These are phyloP conservation scores for Drosophila setosimentum DNA, from an alignment of 2,888 invertebrate genomes.

Conservation along the genomic window DNA sequence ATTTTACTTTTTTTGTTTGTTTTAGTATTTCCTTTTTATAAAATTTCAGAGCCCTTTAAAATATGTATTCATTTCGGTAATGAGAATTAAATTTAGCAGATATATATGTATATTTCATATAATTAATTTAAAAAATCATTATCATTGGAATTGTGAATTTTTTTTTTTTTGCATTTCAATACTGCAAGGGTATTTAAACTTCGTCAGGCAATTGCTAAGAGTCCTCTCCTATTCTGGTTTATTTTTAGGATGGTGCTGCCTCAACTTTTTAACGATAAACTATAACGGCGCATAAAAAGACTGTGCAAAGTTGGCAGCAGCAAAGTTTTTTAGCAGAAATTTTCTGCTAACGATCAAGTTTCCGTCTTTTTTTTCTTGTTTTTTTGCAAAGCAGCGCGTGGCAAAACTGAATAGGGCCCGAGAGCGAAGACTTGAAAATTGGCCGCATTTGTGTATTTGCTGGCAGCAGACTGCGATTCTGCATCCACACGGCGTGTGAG, in stretches of 20 bases:
- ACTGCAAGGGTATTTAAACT: constrained; percentile 3
- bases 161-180: neutral
- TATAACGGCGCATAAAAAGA: constrained; percentile 76
- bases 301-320: constrained; percentile 61
- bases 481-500: constrained; percentile 54
- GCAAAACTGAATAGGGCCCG: constrained; percentile 35
- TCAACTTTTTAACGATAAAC: constrained; percentile 74
- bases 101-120: neutral
- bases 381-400: constrained; percentile 35
- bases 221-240: constrained; percentile 22
- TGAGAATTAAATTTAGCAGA: neutral
- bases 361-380: constrained; percentile 24
- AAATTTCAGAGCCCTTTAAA: accelerated
- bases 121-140: too few species aligned
- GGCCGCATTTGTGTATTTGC: constrained; percentile 65
- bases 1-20: neutral
- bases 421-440: constrained; percentile 59
- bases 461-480: constrained; percentile 19
- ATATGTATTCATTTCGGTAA: neutral
- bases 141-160: neutral
- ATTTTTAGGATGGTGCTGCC: constrained; percentile 39
- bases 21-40: neutral
- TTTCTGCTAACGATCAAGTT: constrained; percentile 75
- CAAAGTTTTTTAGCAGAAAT: constrained; percentile 68
- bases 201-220: neutral